Conservation (phyloP, 37 sponge, comb jelly and placozoan genomes). For the Ephydatia muelleri region DNA sequence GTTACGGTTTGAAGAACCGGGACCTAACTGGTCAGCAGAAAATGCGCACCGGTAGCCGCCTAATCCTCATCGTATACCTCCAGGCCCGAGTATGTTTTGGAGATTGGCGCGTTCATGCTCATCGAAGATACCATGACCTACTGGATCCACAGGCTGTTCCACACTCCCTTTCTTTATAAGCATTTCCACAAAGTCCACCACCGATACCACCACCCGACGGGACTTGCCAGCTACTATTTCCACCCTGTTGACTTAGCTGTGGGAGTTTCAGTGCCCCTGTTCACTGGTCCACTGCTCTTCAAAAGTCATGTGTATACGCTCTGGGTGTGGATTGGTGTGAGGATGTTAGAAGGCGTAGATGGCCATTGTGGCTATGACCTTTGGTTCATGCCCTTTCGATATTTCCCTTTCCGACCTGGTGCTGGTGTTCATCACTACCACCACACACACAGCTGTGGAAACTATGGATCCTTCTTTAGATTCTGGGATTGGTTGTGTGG, state of each 20-base stretch:
- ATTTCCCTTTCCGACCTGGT: conserved; percentile 80
- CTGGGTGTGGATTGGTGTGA: conserved; percentile 52
- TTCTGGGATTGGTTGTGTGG: conserved; percentile 82
- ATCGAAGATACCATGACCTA: conserved; percentile 64
- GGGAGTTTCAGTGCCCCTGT: conserved; percentile 21
- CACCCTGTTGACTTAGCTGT: conserved; percentile 62
- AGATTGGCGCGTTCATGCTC: conserved; percentile 37
- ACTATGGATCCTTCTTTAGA: conserved; percentile 69
- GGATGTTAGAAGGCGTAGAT: conserved; percentile 45
- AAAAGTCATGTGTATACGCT: conserved; percentile 43
- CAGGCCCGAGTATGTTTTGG: conserved; percentile 29
- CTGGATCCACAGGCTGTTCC: conserved; percentile 66
- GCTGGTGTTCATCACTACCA: conserved; percentile 71
- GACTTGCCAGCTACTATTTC: conserved; percentile 39
- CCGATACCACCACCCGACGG: conserved; percentile 40
- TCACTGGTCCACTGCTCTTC: conserved; percentile 52
- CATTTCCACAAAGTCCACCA: conserved; percentile 76
- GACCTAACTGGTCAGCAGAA: conserved; percentile 16
- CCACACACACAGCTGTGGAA: conserved; percentile 71
- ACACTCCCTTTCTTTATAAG: conserved; percentile 65
- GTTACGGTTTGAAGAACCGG: conserved; percentile 7
- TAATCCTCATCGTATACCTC: background rate
- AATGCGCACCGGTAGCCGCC: background rate
- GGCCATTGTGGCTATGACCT: conserved; percentile 72
- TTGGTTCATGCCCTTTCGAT: conserved; percentile 75